Evolutionary conservation across 2,888 invertebrate genomes (phyloP).

Genomic region (Heteromyza rotundicornis): DNA sequence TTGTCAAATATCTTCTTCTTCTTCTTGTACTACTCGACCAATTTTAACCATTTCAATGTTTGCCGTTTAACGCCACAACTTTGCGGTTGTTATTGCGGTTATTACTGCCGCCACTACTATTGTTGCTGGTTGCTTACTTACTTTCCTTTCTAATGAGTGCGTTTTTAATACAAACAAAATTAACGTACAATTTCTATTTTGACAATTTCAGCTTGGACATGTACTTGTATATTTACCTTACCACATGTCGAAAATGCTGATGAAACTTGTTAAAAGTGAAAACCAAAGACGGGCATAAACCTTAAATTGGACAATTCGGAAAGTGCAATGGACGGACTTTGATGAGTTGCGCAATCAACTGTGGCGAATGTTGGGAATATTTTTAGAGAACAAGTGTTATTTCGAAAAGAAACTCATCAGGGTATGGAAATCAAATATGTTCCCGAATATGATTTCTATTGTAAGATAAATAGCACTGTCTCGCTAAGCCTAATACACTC

Average conservation of each 20-base stretch:
- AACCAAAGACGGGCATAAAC: constrained; percentile 54
- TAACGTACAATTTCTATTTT: not conserved
- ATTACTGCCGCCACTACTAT: not conserved
- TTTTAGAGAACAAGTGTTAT: too few relatives aligned
- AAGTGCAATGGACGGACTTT: too few relatives aligned
- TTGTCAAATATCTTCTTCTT: not conserved
- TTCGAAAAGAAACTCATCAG: too few relatives aligned
- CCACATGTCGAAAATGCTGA: constrained; percentile 29
- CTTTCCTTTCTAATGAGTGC: constrained; percentile 15
- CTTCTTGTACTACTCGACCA: too few relatives aligned
- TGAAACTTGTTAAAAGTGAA: constrained; percentile 31
- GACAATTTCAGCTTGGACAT: too few relatives aligned
- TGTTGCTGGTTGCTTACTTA: not conserved
- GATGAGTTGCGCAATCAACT: too few relatives aligned
- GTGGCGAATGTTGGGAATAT: too few relatives aligned
- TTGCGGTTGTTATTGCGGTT: not conserved
- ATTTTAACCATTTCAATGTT: not conserved
- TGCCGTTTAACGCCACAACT: not conserved
- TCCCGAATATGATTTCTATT: too few relatives aligned
- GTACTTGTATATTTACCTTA: constrained; percentile 26
- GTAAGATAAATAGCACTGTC: too few relatives aligned
- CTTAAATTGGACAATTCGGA: too few relatives aligned
- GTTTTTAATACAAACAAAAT: not conserved
- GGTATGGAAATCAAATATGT: too few relatives aligned
- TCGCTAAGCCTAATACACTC: too few relatives aligned